Evolutionary conservation across 2,888 invertebrate genomes (phyloP), one percentile per base, ranked within the genome.

Genomic region (Pegoplata infirma): DNA sequence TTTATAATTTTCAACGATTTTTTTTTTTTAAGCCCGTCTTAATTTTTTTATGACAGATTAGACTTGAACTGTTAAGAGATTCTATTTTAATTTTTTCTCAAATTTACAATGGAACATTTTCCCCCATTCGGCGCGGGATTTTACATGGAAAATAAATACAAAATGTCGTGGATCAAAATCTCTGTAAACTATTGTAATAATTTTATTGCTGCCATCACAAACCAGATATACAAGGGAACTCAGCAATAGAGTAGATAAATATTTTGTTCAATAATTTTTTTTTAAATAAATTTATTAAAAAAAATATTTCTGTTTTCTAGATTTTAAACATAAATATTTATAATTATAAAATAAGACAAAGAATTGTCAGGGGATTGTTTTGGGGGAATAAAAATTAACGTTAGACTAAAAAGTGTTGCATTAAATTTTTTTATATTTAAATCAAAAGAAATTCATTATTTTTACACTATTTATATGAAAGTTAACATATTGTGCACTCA

Each of bases 401-500:
- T 6, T 61, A 67, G 14, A 55, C 36, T 67, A 46, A n/a, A n/a
- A 74, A 53, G 59, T 67, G 46, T 67, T 61, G 36, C 55, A 74
- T 55, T 67, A 44, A 16, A 10, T 59, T 16, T 10, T 32, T 55
- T 32, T 28, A 12, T 16, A 16, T 55, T 25, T 25, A 17, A 25
- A 28, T n/a, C 53, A 49, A 49, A 49, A 49, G 7, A 53, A 58
- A 0, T 55, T 68, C 23, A 53, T 68, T 68, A 51, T 61, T 61
- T 74, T 66, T 23, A 64, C 56, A 73, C 49, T 51, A 78, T 72
- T 61, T 51, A 75, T 72, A 75, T 69, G 67, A 79, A 79, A 79
- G 79, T 79, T 79, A 79, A 79, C 79, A 79, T 79, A 67, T 68
- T 75, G 75, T 79, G 79, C 79, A 79, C 79, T 75, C 61, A 67